Evolutionary conservation across 2,797 vertebrate genomes (phyloP).

Genomic region (Percopsis omiscomaycus): DNA sequence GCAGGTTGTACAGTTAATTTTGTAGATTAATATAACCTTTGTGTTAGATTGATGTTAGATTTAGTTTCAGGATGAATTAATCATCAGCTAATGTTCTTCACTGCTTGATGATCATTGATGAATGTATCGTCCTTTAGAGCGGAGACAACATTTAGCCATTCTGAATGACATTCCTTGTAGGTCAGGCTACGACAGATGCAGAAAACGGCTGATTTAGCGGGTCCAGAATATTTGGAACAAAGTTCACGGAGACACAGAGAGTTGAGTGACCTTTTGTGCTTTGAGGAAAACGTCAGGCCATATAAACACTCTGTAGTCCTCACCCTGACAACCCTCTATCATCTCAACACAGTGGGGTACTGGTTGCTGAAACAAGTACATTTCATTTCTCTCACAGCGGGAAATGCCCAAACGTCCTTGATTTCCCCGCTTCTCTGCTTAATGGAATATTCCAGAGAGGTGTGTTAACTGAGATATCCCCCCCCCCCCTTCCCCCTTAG

Average conservation of each 20-base stretch:
- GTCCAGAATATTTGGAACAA: constrained; percentile 24
- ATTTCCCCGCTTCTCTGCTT: constrained; percentile 32
- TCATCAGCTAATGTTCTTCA: too few species aligned
- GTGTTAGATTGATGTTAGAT: too few species aligned
- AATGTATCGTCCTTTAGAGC: constrained; percentile 19
- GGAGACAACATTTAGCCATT: constrained; percentile 14
- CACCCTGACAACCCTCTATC: constrained; percentile 50
- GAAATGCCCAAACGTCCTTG: constrained; percentile 56
- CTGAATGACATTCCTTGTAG: constrained; percentile 20
- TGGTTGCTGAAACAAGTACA: constrained; percentile 59
- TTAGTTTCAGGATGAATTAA: too few species aligned
- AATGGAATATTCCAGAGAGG: constrained; percentile 50
- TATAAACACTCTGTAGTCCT: constrained; percentile 47
- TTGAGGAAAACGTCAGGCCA: constrained; percentile 49
- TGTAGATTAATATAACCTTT: too few species aligned
- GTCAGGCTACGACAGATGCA: constrained; percentile 30
- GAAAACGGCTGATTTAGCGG: constrained; percentile 29
- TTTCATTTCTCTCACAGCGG: constrained; percentile 67
- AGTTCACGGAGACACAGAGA: constrained; percentile 31
- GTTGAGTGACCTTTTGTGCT: constrained; percentile 42
- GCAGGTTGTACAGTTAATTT: too few species aligned
- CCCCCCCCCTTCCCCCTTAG: constrained; percentile 30
- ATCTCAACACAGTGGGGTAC: constrained; percentile 52
- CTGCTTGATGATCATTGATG: neutral
- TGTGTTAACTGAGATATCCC: constrained; percentile 1